Evolutionary conservation across 2,888 invertebrate genomes (phyloP), one percentile per base, ranked within the genome.

Genomic region (Tenthredo distinguenda): DNA sequence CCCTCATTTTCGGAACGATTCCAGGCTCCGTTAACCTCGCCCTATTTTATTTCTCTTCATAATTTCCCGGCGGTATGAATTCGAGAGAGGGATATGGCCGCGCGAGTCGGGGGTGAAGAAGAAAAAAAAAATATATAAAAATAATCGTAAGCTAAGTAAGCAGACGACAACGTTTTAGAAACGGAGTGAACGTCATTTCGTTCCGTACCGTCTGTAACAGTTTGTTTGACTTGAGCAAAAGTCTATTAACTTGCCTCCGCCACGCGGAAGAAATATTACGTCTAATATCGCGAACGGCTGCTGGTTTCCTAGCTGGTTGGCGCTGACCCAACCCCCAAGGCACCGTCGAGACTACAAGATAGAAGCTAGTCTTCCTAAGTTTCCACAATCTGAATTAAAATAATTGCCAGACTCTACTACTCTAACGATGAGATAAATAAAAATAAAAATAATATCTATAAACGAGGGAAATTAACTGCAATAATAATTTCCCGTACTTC

Each of bases 191-290:
- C 77, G 77, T 55, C 31, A 77, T 31, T 50, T 77, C 55, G 77
- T 77, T 31, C 18, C 31, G 18, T 34, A 1, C 31, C 77, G 55
- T 77, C 31, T 31, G 62, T 62, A 81, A 62, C 62, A 62, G 81
- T 62, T 62, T 81, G 81, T 81, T 81, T 81, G 62, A 81, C 81
- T 81, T 62, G 62, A 81, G 81, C 18, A 81, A 81, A 37, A 62
- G 81, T 58, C 81, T 81, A 81, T 81, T 58, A 62, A 62, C 81
- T 81, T 21, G 50, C 34, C 62, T 6, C 81, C 21, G 12, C 34
- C n/a, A 40, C 7, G 31, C n/a, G 18, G n/a, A 50, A 81, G 81
- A 81, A 81, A 62, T 81, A 62, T 81, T 62, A 62, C 81, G 15
- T 62, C 81, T 62, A 81, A 81, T 81, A 81, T 81, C 62, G 62